phyloP scores from a whole-genome alignment of 2,888 invertebrate genomes.

The Cenopis cana region DNA sequence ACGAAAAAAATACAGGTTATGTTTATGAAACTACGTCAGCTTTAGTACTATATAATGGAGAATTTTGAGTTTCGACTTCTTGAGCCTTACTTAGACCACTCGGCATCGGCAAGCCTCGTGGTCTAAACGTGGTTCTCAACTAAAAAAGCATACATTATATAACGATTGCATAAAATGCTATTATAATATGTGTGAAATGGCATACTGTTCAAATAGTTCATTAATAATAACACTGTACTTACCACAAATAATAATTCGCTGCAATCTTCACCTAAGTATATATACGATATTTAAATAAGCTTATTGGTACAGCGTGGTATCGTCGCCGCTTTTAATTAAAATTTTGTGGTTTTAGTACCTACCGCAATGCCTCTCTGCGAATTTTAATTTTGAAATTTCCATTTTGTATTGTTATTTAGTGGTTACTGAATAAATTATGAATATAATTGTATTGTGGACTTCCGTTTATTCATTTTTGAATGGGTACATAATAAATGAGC shows the following conservation, averaged over 20 bases:
- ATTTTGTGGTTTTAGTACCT: conserved; percentile 33
- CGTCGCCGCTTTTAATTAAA: conserved; percentile 38
- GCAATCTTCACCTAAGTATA: neutral
- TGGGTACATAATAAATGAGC: neutral
- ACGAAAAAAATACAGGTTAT: no score
- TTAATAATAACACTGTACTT: no score
- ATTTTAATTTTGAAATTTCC: conserved; percentile 30
- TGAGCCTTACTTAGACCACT: no score
- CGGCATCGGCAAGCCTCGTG: no score
- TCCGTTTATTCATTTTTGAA: neutral
- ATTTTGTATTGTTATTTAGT: conserved; percentile 27
- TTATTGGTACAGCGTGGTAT: conserved; percentile 11
- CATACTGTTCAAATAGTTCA: no score
- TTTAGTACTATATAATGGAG: no score
- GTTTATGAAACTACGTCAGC: no score
- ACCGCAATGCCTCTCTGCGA: conserved; percentile 17
- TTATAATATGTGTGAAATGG: no score
- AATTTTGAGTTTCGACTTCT: no score
- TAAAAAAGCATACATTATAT: no score
- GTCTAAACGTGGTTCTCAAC: no score
- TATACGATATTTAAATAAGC: conserved; percentile 12
- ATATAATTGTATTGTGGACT: neutral
- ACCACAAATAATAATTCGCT: neutral
- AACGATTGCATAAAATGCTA: no score
- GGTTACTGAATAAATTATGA: conserved; percentile 15